Evolutionary conservation across 2,797 vertebrate species (phyloP).

Genomic region (Artibeus jamaicensis): DNA sequence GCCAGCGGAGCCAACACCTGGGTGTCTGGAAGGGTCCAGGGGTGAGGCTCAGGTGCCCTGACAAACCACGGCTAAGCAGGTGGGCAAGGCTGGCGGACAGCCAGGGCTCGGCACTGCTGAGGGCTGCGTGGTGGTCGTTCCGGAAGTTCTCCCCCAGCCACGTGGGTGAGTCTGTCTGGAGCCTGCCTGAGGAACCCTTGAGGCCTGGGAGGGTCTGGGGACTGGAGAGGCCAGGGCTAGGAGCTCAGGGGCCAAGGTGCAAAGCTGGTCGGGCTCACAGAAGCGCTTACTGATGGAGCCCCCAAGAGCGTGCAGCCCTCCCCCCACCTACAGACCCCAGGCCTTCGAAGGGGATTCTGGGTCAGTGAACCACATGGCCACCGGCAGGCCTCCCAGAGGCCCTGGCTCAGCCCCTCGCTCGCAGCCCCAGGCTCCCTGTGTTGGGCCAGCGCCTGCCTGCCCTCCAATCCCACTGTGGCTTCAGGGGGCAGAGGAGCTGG

Average conservation of each 20-base stretch:
- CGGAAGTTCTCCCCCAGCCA: not conserved
- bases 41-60: not conserved
- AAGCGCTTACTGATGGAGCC: not conserved
- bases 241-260: not conserved
- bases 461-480: not conserved
- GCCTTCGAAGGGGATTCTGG: not conserved
- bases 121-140: rapidly evolving
- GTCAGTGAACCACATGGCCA: not conserved
- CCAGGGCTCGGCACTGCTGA: not conserved
- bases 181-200: not conserved
- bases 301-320: not conserved
- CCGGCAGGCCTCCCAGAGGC: not conserved
- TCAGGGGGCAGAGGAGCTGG: not conserved
- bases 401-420: not conserved
- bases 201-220: not conserved
- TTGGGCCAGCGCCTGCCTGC: not conserved
- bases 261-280: not conserved
- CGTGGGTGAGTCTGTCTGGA: not conserved
- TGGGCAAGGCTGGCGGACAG: not conserved
- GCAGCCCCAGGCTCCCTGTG: not conserved
- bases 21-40: not conserved
- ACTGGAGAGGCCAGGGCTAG: not conserved
- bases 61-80: not conserved
- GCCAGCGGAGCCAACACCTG: no score
- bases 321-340: not conserved